Base-by-base conservation (phyloP, 2,113 vertebrate genomes). In the Dicrurus megarhynchus region DNA sequence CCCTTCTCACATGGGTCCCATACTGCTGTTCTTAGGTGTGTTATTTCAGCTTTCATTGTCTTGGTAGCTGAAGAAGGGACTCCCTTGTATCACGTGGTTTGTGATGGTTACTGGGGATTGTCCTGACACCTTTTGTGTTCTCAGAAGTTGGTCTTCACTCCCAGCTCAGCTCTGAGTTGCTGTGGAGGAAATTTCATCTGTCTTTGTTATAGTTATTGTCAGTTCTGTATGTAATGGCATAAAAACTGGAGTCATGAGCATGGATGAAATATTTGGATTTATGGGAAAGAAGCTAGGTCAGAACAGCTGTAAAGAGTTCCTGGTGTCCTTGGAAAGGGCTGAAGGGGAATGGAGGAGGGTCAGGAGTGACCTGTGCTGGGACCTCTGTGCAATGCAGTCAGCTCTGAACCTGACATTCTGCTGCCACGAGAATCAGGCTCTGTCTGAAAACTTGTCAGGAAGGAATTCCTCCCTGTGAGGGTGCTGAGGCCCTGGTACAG, bases 401-500 rank as follows among this genome's bases (percentile, higher is more conserved):
- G 41, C 37, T 24, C 55, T 61, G 8, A 17, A 11, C 7, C 22
- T 4, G 3, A 46, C 7, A 11, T 26, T 60, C 49, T 30, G 44
- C 86, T 71, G 42, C 49, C 8, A 0, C 1, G 1, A 56, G 37
- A 35, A 41, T 33, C 30, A 46, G 32, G 4, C 37, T 87, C 41
- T 64, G 30, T 7, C 73, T 49, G 60, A 57, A 75, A 70, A 49
- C 56, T 15, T 32, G 3, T 32, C 56, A 35, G 55, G 55, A 61
- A 41, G 21, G 21, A 69, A 69, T 69, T 33, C 7, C 7, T 27
- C 7, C 9, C 55, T 61, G 21, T 3, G 0, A 69, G 41, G 14
- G 9, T 61, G 47, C 2, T 0, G 0, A 46, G 61, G n/a, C 55
- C 8, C n/a, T 83, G 61, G 16, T 11, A 18, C 39, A 83, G 24